Evolutionary conservation across 2,888 invertebrate species (phyloP).

Genomic region (Drosophila prolongata): DNA sequence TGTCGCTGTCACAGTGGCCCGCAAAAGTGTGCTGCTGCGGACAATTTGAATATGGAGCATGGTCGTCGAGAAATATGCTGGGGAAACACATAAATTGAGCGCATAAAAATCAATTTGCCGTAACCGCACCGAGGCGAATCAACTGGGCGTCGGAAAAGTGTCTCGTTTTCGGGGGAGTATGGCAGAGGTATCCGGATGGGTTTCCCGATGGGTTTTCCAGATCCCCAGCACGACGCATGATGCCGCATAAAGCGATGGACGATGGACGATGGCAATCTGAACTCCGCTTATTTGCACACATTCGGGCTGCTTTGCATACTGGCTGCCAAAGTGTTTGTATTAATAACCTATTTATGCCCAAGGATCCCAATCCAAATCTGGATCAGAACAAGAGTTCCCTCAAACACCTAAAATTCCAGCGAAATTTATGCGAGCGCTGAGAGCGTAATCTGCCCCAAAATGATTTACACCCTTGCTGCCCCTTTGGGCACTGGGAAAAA

Average conservation of each 20-base stretch:
- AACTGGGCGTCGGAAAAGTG: conserved; percentile 46
- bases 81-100: conserved; percentile 71
- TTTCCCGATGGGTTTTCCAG: conserved; percentile 2
- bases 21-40: conserved; percentile 21
- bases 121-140: conserved; percentile 74
- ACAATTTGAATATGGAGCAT: conserved; percentile 34
- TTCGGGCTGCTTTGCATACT: conserved; percentile 68
- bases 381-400: neutral
- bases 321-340: conserved; percentile 63
- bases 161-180: conserved; percentile 32
- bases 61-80: conserved; percentile 26
- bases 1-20: conserved; percentile 18
- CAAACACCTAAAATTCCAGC: conserved; percentile 51
- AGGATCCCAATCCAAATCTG: neutral
- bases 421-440: conserved; percentile 50
- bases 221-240: conserved; percentile 23
- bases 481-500: neutral
- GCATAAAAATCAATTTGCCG: conserved; percentile 79
- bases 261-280: conserved; percentile 51
- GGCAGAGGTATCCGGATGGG: neutral
- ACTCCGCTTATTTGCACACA: conserved; percentile 72
- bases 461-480: conserved; percentile 55
- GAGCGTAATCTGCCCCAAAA: conserved; percentile 55
- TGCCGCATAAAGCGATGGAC: conserved; percentile 57
- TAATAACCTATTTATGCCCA: conserved; percentile 64